Conservation (phyloP, 2,113 vertebrate genomes). For the Anolis sagrei region DNA sequence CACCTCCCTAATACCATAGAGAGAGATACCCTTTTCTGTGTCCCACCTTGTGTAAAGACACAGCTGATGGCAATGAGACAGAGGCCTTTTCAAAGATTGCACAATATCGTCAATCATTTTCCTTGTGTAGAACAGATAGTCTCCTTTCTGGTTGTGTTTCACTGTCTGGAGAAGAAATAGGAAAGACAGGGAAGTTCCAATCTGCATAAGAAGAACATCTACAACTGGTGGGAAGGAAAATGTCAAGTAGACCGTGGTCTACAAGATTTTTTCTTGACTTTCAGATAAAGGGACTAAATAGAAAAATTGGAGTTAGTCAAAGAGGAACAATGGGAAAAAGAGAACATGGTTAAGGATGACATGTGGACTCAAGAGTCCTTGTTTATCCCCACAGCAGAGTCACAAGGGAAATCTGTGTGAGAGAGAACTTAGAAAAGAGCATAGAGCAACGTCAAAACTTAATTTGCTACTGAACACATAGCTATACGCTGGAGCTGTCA, state of each 20-base stretch:
- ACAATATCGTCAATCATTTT: not conserved
- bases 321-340: accelerated
- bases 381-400: conserved; percentile 20
- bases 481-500: conserved; percentile 20
- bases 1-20: not conserved
- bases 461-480: conserved; percentile 24
- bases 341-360: not conserved
- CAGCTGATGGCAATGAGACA: not conserved
- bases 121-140: not conserved
- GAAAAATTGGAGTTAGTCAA: accelerated
- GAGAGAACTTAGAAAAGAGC: conserved; percentile 42
- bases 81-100: not conserved
- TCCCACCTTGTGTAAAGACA: not conserved
- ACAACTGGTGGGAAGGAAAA: not conserved
- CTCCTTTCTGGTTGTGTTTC: not conserved
- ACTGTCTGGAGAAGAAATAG: not conserved
- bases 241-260: not conserved
- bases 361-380: not conserved
- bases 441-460: conserved; percentile 39
- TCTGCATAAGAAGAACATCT: too few species aligned
- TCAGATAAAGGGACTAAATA: not conserved
- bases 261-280: not conserved
- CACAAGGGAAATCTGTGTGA: conserved; percentile 33
- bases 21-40: not conserved
- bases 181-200: not conserved